Percentiles rank a stretch among this genome's conserved stretches.
Conservation (phyloP, 2,113 vertebrate species). For the Gracilinanus agilis region DNA sequence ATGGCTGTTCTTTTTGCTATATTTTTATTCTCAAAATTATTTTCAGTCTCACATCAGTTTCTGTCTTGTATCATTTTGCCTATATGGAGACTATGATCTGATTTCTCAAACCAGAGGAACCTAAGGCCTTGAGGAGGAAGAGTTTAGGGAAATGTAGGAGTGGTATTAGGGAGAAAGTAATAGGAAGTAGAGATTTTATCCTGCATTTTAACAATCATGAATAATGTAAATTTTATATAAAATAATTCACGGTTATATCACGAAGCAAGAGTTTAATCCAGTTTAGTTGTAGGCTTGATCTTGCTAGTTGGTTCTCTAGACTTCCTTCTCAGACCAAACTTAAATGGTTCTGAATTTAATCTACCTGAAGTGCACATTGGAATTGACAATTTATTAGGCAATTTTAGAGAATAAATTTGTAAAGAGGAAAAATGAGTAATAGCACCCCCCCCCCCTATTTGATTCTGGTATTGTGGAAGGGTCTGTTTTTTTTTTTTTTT, state of each 20-base stretch:
- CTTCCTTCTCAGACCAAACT: constrained; percentile 10
- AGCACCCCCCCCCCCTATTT: background rate
- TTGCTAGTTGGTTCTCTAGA: constrained; percentile 8
- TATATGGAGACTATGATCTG: background rate
- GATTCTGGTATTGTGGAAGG: constrained; percentile 17
- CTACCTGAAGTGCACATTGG: constrained; percentile 2
- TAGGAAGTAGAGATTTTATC: constrained; percentile 1
- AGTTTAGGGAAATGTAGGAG: background rate
- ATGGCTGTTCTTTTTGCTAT: background rate
- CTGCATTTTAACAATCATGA: background rate
- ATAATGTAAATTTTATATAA: constrained; percentile 37
- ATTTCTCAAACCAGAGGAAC: constrained; percentile 43
- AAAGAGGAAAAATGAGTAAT: constrained; percentile 10
- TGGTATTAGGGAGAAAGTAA: background rate
- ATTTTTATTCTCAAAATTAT: constrained; percentile 16
- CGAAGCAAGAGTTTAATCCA: background rate
- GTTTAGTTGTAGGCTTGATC: background rate
- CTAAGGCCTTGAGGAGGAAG: background rate
- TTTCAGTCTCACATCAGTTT: background rate
- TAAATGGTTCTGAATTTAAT: constrained; percentile 23
- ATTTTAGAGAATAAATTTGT: constrained; percentile 7
- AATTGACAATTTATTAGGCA: constrained; percentile 15
- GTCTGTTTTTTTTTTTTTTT: background rate
- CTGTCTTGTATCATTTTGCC: constrained; percentile 7
- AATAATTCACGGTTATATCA: background rate